Conservation (phyloP, 2,888 invertebrate species). For the Apoda limacodes region DNA sequence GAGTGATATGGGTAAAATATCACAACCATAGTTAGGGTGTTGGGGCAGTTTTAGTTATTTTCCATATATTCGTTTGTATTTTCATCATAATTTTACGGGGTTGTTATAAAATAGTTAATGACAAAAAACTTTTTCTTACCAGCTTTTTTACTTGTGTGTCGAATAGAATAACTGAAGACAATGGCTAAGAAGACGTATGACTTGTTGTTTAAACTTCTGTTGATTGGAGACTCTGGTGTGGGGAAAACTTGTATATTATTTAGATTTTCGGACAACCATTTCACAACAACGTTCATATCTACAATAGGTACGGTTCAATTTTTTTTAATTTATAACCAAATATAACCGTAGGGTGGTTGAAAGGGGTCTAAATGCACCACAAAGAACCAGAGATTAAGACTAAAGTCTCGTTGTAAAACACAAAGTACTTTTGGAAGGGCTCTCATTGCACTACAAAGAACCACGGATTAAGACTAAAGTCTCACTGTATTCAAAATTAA, state of each 20-base stretch:
- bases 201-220: slow-evolving; percentile 89
- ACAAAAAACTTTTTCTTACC: slow-evolving; percentile 26
- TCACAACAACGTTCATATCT: slow-evolving; percentile 95
- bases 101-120: too few relatives aligned
- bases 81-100: too few relatives aligned
- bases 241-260: slow-evolving; percentile 96
- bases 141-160: slow-evolving; percentile 25
- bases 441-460: too few relatives aligned
- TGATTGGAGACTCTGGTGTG: slow-evolving; percentile 95
- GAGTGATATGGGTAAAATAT: too few relatives aligned
- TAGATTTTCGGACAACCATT: slow-evolving; percentile 95
- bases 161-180: slow-evolving; percentile 42
- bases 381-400: too few relatives aligned
- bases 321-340: neutral
- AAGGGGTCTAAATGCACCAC: too few relatives aligned
- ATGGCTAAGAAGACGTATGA: slow-evolving; percentile 98
- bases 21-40: slow-evolving; percentile 10
- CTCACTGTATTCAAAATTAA: too few relatives aligned
- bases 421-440: too few relatives aligned
- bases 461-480: too few relatives aligned
- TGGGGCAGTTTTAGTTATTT: slow-evolving; percentile 13
- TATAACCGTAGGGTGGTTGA: too few relatives aligned
- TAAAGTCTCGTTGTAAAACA: too few relatives aligned
- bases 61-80: too few relatives aligned
- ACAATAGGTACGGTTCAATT: slow-evolving; percentile 80